Evolutionary conservation across 1,140 invertebrate species (phyloP), one percentile per base, ranked within the genome.

Genomic region (Brachionus rotundiformis): DNA sequence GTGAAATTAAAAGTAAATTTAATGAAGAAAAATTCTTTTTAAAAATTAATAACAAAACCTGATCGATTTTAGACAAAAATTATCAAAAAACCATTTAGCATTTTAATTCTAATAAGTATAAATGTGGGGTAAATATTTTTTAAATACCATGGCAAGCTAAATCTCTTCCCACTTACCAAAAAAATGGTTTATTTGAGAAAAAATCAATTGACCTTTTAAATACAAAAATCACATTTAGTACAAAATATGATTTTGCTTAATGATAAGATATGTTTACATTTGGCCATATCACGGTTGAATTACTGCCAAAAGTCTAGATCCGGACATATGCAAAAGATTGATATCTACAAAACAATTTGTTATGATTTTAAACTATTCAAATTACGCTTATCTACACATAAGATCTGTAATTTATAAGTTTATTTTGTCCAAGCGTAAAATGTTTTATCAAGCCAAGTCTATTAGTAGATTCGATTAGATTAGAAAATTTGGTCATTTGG

Each of bases 321-420:
- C 16, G 47, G 19, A 54, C 47, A 54, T 19, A 6, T 54, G 47
- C 47, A 54, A 54, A 54, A 54, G 47, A 54, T 54, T 54, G 19
- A 54, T 54, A 54, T 54, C 47, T 54, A 54, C n/a, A 54, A 54
- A 54, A 54, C 23, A 54, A 54, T 54, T 54, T 54, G 47, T 25
- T 54, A 54, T 54, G 19, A 54, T 54, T 54, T 54, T 1, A 54
- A 19, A 7, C 16, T 54, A 8, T 54, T 54, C 19, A 54, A 8
- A 54, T 25, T 54, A 19, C 8, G 2, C 47, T 54, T 25, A 54
- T 54, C 47, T 19, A 39, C 36, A n/a, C n/a, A n/a, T n/a, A n/a
- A n/a, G 39, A 54, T 54, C 19, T 54, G 47, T 19, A 19, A 54
- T 25, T 16, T 54, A 54, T 5, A 19, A 54, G 47, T 54, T 54